Percentiles rank a stretch among this genome's conserved stretches.
phyloP scores from a whole-genome alignment of 2,113 vertebrate species.

The Chionodraco myersi region DNA sequence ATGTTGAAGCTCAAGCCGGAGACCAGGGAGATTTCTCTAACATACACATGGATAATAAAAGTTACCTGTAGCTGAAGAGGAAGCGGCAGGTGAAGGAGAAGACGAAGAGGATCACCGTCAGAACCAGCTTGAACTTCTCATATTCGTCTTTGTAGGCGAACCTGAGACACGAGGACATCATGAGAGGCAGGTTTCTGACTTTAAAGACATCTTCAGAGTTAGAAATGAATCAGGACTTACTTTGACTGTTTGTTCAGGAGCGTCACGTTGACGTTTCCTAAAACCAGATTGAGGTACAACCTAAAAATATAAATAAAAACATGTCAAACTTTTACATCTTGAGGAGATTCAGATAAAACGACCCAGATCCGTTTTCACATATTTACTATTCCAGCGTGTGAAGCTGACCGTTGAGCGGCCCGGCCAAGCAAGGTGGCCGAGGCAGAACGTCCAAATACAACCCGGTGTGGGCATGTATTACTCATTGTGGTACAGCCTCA shows the following conservation, averaged over 20 bases:
- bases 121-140: slow-evolving; percentile 96
- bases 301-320: slow-evolving; percentile 74
- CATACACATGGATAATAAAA: too few relatives aligned
- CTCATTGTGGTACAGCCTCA: too few relatives aligned
- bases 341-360: too few relatives aligned
- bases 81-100: slow-evolving; percentile 94
- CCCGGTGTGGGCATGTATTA: too few relatives aligned
- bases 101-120: slow-evolving; percentile 94
- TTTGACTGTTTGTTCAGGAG: slow-evolving; percentile 97
- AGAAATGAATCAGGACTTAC: slow-evolving; percentile 74
- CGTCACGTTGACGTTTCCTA: slow-evolving; percentile 96
- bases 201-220: neutral
- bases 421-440: too few relatives aligned
- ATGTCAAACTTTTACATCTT: neutral
- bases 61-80: slow-evolving; percentile 93
- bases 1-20: too few relatives aligned
- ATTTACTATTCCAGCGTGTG: too few relatives aligned
- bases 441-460: too few relatives aligned
- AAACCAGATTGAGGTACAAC: slow-evolving; percentile 94
- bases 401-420: too few relatives aligned
- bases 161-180: slow-evolving; percentile 69
- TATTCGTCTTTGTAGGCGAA: slow-evolving; percentile 99
- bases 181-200: neutral
- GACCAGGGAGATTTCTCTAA: too few relatives aligned
- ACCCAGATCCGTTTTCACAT: too few relatives aligned